Conservation (phyloP, 2,797 vertebrate species). For the Danio aesculapii region DNA sequence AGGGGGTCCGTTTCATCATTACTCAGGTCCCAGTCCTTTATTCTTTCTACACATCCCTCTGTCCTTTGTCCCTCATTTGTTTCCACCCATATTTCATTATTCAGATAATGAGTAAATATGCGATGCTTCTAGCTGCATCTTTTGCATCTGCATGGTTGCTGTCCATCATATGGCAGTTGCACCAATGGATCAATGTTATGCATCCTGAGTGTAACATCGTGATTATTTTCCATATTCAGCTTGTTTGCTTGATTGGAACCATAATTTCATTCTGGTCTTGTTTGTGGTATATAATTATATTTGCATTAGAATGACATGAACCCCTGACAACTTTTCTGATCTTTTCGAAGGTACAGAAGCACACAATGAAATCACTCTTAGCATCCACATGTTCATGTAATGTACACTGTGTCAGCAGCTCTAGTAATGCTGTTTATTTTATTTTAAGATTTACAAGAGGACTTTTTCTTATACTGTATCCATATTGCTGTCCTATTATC, state of each 20-base stretch:
- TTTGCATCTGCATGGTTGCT: slow-evolving; percentile 14
- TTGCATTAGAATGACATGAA: background rate
- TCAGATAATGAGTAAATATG: slow-evolving; percentile 30
- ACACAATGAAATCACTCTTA: background rate
- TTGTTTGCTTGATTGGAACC: background rate
- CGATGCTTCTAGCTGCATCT: slow-evolving; percentile 7
- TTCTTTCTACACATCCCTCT: slow-evolving; percentile 47
- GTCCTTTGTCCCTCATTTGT: slow-evolving; percentile 52
- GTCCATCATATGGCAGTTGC: slow-evolving; percentile 18
- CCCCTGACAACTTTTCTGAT: background rate
- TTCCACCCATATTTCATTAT: slow-evolving; percentile 66
- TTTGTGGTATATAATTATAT: background rate
- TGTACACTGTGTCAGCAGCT: background rate
- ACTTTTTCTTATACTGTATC: background rate
- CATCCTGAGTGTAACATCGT: background rate
- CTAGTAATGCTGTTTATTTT: slow-evolving; percentile 1
- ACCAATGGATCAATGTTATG: background rate
- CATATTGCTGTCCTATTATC: slow-evolving; percentile 2
- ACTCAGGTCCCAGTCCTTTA: slow-evolving; percentile 52
- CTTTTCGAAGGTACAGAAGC: background rate
- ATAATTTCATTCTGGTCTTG: background rate
- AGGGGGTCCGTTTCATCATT: slow-evolving; percentile 67
- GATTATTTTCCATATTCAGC: background rate
- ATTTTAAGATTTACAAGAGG: background rate
- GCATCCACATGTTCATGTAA: background rate